phyloP scores from a whole-genome alignment of 2,888 invertebrate genomes.

The Chymomyza fuscimana region DNA sequence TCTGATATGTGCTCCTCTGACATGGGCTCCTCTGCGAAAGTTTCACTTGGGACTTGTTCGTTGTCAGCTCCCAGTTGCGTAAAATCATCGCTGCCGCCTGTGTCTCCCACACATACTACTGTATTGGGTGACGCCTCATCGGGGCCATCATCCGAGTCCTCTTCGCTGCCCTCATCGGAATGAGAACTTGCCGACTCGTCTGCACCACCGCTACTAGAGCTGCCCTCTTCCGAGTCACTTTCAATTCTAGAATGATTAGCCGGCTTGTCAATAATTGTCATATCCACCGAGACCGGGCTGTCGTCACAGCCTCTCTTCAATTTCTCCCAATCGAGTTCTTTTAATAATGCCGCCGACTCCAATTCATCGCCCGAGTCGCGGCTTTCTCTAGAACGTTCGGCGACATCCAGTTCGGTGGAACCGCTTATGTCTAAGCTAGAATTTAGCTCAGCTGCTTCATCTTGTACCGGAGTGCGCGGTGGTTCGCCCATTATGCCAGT shows the following conservation, averaged over 20 bases:
- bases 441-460: slow-evolving; percentile 36
- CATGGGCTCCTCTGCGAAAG: background rate
- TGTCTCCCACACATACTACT: slow-evolving; percentile 42
- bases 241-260: background rate
- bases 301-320: slow-evolving; percentile 11
- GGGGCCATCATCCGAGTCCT: slow-evolving; percentile 29
- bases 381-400: slow-evolving; percentile 26
- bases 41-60: background rate
- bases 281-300: slow-evolving; percentile 30
- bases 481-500: slow-evolving; percentile 1
- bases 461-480: slow-evolving; percentile 42
- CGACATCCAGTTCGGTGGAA: slow-evolving; percentile 41
- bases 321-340: background rate
- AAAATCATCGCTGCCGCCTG: slow-evolving; percentile 1
- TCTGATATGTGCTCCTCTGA: slow-evolving; percentile 16
- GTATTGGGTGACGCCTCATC: slow-evolving; percentile 49
- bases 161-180: slow-evolving; percentile 7
- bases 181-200: slow-evolving; percentile 27
- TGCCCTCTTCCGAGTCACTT: slow-evolving; percentile 4
- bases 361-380: slow-evolving; percentile 12
- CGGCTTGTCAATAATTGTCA: slow-evolving; percentile 23
- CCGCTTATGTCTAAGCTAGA: slow-evolving; percentile 42
- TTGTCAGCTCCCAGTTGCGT: slow-evolving; percentile 1
- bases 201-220: slow-evolving; percentile 21
- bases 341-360: background rate